Conservation (phyloP, 2,113 vertebrate genomes). For the Machaerirhynchus nigripectus region DNA sequence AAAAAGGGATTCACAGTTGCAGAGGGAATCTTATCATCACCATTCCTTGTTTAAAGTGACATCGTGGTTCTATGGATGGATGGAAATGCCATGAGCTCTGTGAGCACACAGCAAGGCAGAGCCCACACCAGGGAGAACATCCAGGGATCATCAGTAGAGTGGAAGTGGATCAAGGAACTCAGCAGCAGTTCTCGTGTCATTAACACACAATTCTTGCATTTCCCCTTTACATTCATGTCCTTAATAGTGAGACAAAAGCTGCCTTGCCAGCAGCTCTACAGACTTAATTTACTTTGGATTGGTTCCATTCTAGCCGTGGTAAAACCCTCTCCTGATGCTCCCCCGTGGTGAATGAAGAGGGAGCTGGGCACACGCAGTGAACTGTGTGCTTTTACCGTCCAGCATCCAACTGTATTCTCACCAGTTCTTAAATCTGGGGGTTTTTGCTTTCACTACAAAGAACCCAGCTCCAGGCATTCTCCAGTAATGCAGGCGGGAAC, state of each 20-base stretch:
- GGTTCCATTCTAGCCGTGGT: background rate
- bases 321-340: background rate
- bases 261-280: background rate
- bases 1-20: background rate
- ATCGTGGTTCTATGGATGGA: too few relatives aligned
- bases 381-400: background rate
- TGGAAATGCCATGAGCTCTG: rapidly evolving
- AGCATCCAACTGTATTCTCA: background rate
- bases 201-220: background rate
- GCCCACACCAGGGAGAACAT: background rate
- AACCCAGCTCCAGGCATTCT: background rate
- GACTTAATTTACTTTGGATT: background rate
- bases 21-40: rapidly evolving
- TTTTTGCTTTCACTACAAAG: background rate
- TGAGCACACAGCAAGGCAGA: background rate
- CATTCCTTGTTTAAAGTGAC: background rate
- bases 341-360: background rate
- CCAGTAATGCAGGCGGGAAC: background rate
- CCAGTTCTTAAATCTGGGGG: background rate
- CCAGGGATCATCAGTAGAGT: background rate
- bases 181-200: background rate
- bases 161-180: background rate
- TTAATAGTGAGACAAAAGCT: background rate
- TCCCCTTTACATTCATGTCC: background rate
- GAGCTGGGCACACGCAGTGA: background rate